Evolutionary conservation across 2,113 vertebrate species (phyloP).

Genomic region (Aegypius monachus): DNA sequence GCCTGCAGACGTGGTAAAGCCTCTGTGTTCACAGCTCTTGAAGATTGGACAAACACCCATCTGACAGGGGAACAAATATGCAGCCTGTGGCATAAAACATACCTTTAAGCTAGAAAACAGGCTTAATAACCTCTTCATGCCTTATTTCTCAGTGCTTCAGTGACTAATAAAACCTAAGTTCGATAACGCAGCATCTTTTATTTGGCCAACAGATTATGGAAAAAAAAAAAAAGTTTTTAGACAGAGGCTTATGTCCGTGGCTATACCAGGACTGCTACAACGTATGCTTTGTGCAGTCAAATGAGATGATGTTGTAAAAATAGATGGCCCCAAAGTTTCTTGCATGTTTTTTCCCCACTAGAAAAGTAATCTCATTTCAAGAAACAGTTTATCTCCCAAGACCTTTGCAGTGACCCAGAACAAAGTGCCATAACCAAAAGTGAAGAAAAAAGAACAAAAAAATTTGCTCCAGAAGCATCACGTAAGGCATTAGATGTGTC

Average conservation of each 20-base stretch:
- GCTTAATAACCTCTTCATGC: not conserved
- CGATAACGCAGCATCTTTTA: not conserved
- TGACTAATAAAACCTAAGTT: not conserved
- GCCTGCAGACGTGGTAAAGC: not conserved
- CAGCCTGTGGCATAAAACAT: not conserved
- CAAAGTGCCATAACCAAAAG: not conserved
- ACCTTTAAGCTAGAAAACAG: not conserved
- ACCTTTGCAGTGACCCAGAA: not conserved
- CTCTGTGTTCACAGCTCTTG: not conserved
- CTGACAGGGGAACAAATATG: not conserved
- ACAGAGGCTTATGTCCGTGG: not conserved
- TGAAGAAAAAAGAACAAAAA: not conserved
- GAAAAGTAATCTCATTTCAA: not conserved
- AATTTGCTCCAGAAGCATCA: not conserved
- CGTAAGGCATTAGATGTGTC: not conserved
- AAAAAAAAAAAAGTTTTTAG: not conserved
- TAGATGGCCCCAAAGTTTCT: not conserved
- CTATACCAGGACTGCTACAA: not conserved
- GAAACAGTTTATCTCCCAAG: not conserved
- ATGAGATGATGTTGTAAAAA: not conserved
- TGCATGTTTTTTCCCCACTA: not conserved
- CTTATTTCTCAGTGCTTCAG: not conserved
- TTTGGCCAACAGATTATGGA: not conserved
- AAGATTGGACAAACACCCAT: not conserved
- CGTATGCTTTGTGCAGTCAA: not conserved